A percentile compares a stretch with the other conserved stretches of the same genome.
phyloP scores from a whole-genome alignment of 2,888 invertebrate genomes.

The Oegoconia quadripuncta region DNA sequence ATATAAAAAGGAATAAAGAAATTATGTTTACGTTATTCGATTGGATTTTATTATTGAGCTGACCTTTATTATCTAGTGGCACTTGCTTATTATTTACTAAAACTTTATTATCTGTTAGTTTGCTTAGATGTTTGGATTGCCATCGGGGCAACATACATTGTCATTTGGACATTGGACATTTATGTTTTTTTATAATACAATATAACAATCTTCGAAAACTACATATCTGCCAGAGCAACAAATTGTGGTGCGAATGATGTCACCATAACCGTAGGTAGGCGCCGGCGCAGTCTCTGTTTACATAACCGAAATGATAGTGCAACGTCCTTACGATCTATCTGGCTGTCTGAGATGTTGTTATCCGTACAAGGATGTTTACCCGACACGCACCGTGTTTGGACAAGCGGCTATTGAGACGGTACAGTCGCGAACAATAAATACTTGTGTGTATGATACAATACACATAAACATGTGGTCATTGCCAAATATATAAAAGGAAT shows the following conservation, averaged over 20 bases:
- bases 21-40: conserved; percentile 39
- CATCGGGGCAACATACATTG: too few relatives aligned
- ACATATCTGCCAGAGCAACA: too few relatives aligned
- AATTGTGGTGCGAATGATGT: not conserved
- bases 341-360: conserved; percentile 11
- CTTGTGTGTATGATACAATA: too few relatives aligned
- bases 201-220: too few relatives aligned
- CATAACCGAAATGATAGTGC: conserved; percentile 59
- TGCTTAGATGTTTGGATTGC: conserved; percentile 1
- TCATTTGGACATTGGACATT: too few relatives aligned
- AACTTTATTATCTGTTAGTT: not conserved
- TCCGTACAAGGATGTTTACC: conserved; percentile 11
- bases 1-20: conserved; percentile 28
- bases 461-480: too few relatives aligned
- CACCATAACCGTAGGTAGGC: conserved; percentile 3
- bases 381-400: not conserved
- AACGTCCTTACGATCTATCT: conserved; percentile 54
- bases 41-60: conserved; percentile 18
- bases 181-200: too few relatives aligned
- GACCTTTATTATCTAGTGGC: conserved; percentile 14
- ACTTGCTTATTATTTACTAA: conserved; percentile 6
- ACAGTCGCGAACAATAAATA: not conserved
- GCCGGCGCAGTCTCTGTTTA: conserved; percentile 34
- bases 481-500: too few relatives aligned
- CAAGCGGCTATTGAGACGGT: conserved; percentile 1